These are phyloP conservation scores for Cricetomys ansorgei DNA, from an alignment of 2,113 vertebrate species.

Conservation along the genomic window DNA sequence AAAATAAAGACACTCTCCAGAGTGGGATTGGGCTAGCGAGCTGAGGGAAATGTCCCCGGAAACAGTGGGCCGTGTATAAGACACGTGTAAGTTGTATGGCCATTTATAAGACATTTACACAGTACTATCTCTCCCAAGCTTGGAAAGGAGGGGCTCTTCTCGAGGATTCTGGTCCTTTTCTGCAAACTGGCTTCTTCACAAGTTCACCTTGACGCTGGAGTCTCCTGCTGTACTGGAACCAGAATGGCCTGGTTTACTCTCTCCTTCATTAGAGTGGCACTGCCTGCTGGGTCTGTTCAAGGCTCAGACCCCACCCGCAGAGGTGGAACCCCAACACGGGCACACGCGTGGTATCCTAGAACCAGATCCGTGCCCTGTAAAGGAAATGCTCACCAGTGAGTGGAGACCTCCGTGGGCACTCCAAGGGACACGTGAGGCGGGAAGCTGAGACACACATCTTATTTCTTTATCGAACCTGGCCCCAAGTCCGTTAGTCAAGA, in stretches of 20 bases:
- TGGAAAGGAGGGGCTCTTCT: background rate
- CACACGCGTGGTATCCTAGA: background rate
- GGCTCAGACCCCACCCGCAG: background rate
- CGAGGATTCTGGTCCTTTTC: background rate
- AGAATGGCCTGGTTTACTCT: background rate
- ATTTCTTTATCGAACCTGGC: background rate
- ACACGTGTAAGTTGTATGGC: too few relatives aligned
- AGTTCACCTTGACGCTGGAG: too few relatives aligned
- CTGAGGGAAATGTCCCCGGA: background rate
- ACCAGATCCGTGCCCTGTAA: background rate
- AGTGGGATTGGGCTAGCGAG: background rate
- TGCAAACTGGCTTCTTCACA: background rate
- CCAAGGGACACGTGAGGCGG: background rate
- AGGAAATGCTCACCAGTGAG: background rate
- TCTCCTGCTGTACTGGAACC: background rate
- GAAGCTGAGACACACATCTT: background rate
- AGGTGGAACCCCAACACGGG: background rate
- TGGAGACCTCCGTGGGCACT: background rate
- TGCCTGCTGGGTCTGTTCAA: background rate
- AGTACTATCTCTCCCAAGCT: background rate
- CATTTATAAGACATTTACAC: background rate
- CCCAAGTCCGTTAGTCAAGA: too few relatives aligned
- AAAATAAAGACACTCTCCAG: background rate
- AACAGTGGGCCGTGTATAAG: background rate
- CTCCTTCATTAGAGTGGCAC: background rate